phyloP scores from a whole-genome alignment of 1,140 invertebrate species.

The Tetramorium simillimum region DNA sequence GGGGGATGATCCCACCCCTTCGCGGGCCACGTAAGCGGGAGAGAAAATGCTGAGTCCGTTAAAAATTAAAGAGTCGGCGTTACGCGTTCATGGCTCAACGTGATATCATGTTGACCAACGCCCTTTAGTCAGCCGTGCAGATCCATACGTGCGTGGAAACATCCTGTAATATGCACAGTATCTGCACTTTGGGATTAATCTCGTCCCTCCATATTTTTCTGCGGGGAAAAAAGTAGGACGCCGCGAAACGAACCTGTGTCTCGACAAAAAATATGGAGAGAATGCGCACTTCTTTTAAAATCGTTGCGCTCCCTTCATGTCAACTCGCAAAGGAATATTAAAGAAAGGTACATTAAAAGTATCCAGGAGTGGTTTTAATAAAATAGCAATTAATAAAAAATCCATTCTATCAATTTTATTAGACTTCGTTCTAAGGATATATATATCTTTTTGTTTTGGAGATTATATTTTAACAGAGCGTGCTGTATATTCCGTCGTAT shows the following conservation, averaged over 20 bases:
- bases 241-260: slow-evolving; percentile 39
- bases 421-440: background rate
- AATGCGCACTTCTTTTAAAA: slow-evolving; percentile 23
- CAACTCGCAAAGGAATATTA: background rate
- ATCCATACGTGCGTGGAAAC: slow-evolving; percentile 60
- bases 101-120: slow-evolving; percentile 72
- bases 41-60: slow-evolving; percentile 69
- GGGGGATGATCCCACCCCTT: slow-evolving; percentile 71
- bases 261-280: slow-evolving; percentile 27
- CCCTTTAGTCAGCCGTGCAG: slow-evolving; percentile 66
- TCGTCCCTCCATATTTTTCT: slow-evolving; percentile 53
- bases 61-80: slow-evolving; percentile 84
- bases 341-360: background rate
- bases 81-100: slow-evolving; percentile 62
- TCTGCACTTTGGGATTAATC: slow-evolving; percentile 62
- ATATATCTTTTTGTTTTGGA: background rate
- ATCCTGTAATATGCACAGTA: slow-evolving; percentile 59
- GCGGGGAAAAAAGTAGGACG: slow-evolving; percentile 49
- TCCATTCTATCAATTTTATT: background rate
- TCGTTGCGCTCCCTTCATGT: slow-evolving; percentile 15
- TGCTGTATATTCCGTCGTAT: slow-evolving; percentile 6
- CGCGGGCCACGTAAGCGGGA: slow-evolving; percentile 44
- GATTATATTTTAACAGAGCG: background rate
- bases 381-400: background rate
- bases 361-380: slow-evolving; percentile 4